phyloP scores from a whole-genome alignment of 2,113 vertebrate genomes.

The Peromyscus leucopus region DNA sequence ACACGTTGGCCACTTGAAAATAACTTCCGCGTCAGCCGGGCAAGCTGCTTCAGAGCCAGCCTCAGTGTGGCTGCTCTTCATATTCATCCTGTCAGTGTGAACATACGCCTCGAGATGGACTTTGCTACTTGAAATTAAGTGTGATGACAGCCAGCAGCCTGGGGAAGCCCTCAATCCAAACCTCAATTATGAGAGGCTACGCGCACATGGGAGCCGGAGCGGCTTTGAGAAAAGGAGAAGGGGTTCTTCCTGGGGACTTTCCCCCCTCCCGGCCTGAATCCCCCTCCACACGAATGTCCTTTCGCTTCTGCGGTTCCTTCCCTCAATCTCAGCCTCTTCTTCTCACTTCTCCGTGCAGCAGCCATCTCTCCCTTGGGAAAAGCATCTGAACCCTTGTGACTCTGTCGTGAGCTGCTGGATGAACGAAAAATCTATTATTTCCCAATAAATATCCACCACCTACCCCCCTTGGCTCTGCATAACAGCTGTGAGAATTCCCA shows the following conservation, averaged over 20 bases:
- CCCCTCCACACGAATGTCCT: background rate
- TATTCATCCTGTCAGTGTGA: conserved; percentile 64
- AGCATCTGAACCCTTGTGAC: conserved; percentile 49
- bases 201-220: background rate
- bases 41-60: conserved; percentile 10
- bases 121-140: conserved; percentile 79
- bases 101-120: conserved; percentile 71
- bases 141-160: conserved; percentile 68
- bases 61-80: conserved; percentile 41
- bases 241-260: conserved; percentile 57
- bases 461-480: background rate
- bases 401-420: conserved; percentile 29
- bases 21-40: background rate
- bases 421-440: conserved; percentile 69
- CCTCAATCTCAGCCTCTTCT: background rate
- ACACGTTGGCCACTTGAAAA: conserved; percentile 37
- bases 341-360: background rate
- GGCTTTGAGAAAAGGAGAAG: conserved; percentile 17
- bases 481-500: conserved; percentile 67
- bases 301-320: background rate
- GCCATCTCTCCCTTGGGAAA: background rate
- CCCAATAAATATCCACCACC: conserved; percentile 37
- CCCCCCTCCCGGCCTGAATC: background rate
- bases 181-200: conserved; percentile 31
- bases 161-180: conserved; percentile 46